Percentiles rank a stretch among this genome's conserved stretches.
Evolutionary conservation across 2,797 vertebrate genomes (phyloP).

Genomic region (Fistularia commersonii): DNA sequence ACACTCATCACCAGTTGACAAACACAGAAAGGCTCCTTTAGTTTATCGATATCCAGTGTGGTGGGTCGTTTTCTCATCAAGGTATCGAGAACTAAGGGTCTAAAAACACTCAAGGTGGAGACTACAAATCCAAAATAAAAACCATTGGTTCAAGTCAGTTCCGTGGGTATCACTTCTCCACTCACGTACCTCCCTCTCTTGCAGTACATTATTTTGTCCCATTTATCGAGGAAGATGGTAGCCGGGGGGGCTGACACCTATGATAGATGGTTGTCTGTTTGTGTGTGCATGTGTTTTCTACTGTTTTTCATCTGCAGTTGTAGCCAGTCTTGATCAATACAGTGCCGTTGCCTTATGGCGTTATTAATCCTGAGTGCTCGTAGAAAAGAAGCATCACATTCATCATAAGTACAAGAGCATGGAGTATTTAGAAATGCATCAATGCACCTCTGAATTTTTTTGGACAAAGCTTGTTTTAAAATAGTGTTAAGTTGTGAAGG

Average conservation of each 20-base stretch:
- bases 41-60: constrained; percentile 34
- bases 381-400: no score
- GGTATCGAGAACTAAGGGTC: constrained; percentile 1
- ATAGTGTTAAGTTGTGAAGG: no score
- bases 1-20: constrained; percentile 28
- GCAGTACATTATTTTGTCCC: constrained; percentile 61
- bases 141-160: constrained; percentile 30
- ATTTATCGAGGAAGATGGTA: constrained; percentile 60
- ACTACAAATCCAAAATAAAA: constrained; percentile 24
- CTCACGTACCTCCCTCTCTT: constrained; percentile 28
- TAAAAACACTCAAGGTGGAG: constrained; percentile 1
- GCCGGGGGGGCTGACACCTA: constrained; percentile 56
- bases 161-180: constrained; percentile 17
- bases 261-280: constrained; percentile 65
- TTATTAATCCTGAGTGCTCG: constrained; percentile 29
- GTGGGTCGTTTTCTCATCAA: constrained; percentile 28
- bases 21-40: constrained; percentile 31
- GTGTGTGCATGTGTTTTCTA: constrained; percentile 15
- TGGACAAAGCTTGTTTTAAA: neutral
- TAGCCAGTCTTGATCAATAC: constrained; percentile 55
- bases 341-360: constrained; percentile 34
- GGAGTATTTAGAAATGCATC: no score
- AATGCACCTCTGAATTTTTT: no score
- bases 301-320: constrained; percentile 19
- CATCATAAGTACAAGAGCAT: no score